Evolutionary conservation across 2,113 vertebrate species (phyloP), one percentile per base, ranked within the genome.

Genomic region (Emydura subglobosa): DNA sequence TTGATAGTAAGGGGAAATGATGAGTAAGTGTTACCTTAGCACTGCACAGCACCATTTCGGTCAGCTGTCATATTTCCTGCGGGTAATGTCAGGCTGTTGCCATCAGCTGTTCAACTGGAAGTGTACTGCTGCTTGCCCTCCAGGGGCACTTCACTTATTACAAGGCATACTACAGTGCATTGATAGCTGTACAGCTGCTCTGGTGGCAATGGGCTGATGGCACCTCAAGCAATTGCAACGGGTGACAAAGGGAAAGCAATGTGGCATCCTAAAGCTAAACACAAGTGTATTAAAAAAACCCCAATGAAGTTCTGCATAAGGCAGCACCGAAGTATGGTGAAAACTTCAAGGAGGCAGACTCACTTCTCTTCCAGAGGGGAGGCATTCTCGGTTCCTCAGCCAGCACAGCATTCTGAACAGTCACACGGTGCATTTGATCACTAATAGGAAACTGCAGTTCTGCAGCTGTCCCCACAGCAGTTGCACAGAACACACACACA

Each of bases 361-460:
- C 85, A 6, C 61, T 83, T 55, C 89, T 92, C 65, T 83, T 91
- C 42, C 31, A 42, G 61, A 79, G 92, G 51, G 19, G 27, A 95
- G 55, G 84, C 57, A 81, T 82, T 82, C 53, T 0, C 42, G 2
- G 2, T 17, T 90, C 1, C 5, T 82, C 54, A 72, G 92, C 80
- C 53, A 1, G 1, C 85, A 79, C 29, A 39, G 7, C 49, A 24
- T n/a, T 50, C 47, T 68, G 50, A 68, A 68, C 61, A 22, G n/a
- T 25, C 17, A 19, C 86, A 61, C 88, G 24, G 86, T 59, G 42
- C 81, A 74, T 79, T 96, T 74, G 85, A 51, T 83, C 59, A 79
- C 94, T 95, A 96, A 97, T 83, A 94, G 92, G 95, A 95, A 93
- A 84, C 91, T 86, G 94, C 89, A 55, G 72, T 88, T 89, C 94